Conservation (phyloP, 35 echinoderm and acorn worm species). For the Ophioderma brevispina region DNA sequence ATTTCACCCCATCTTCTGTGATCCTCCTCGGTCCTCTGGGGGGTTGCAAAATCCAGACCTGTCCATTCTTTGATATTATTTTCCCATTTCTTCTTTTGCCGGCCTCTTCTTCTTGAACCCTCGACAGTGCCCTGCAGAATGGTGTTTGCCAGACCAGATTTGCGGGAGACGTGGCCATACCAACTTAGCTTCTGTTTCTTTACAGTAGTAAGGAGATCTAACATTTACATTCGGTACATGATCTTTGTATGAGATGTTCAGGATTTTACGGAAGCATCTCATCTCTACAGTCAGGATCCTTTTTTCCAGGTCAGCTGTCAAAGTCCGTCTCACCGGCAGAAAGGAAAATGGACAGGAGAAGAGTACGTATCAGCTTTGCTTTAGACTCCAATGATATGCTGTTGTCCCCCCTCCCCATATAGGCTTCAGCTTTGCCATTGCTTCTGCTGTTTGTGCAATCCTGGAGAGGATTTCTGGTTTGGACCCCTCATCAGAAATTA, state of each 20-base stretch:
- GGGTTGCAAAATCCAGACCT: not conserved
- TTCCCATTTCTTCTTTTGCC: constrained; percentile 23
- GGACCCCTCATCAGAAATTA: constrained; percentile 25
- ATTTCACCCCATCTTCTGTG: not conserved
- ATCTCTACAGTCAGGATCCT: constrained; percentile 26
- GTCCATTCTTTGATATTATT: not conserved
- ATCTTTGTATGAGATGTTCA: constrained; percentile 42
- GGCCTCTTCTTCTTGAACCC: not conserved
- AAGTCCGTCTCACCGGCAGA: constrained; percentile 39
- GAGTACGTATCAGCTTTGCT: constrained; percentile 14
- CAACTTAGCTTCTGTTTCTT: constrained; percentile 24
- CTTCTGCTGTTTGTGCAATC: constrained; percentile 1
- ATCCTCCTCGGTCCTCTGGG: constrained; percentile 25
- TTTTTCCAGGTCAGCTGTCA: constrained; percentile 16
- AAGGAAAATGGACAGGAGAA: constrained; percentile 11
- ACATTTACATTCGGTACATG: constrained; percentile 19
- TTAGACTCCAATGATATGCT: constrained; percentile 13
- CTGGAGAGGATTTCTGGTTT: constrained; percentile 23
- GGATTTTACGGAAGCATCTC: constrained; percentile 25
- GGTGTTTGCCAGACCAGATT: not conserved
- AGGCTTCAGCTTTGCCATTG: constrained; percentile 19
- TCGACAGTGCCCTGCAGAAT: constrained; percentile 1
- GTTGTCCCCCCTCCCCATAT: constrained; percentile 11
- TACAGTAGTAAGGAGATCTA: not conserved
- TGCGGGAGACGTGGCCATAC: constrained; percentile 27